Base-by-base conservation (phyloP, 2,888 invertebrate species). In the Melangyna quadrimaculata region DNA sequence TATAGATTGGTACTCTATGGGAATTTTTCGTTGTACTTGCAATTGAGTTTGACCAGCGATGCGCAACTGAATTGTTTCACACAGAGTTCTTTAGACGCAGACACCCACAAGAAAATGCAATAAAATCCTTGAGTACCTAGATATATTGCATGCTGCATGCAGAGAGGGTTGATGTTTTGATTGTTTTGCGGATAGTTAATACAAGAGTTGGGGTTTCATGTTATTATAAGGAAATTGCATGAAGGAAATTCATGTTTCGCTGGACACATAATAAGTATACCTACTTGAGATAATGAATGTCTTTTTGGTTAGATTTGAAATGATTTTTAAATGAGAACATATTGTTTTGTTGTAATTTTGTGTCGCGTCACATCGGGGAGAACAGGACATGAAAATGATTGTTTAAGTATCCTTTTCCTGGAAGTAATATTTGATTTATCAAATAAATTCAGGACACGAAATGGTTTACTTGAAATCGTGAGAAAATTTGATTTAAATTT, bases 1-100 rank as follows among this genome's bases (percentile, higher is more conserved):
- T n/a, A n/a, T n/a, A 12, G 19, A 17, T 5, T 8, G 14, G 43
- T 43, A n/a, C 27, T 43, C 45, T 51, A 80, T 78, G 86, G 86
- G 86, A 86, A 86, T 86, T 86, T 59, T 59, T 8, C n/a, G 17
- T 45, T 63, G 17, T 81, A 6, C 32, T 45, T 29, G 29, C 51
- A 43, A 70, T 86, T 81, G 86, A 78, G 51, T 73, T 22, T 81
- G 78, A 78, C 65, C 86, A 81, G 14, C 86, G 86, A 81, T 78
- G 86, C 86, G 86, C 73, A 77, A 86, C 86, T 81, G 86, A 86
- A 86, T 86, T 81, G 80, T 81, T 86, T 86, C 81, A 81, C 86
- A 84, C 84, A 81, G 40, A 55, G 51, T n/a, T n/a, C 40, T 17
- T 27, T 22, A 29, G 45, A 35, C 2, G n/a, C n/a, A 69, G 59